Base-by-base conservation (phyloP, 2,797 vertebrate species). In the Lacerta agilis region DNA sequence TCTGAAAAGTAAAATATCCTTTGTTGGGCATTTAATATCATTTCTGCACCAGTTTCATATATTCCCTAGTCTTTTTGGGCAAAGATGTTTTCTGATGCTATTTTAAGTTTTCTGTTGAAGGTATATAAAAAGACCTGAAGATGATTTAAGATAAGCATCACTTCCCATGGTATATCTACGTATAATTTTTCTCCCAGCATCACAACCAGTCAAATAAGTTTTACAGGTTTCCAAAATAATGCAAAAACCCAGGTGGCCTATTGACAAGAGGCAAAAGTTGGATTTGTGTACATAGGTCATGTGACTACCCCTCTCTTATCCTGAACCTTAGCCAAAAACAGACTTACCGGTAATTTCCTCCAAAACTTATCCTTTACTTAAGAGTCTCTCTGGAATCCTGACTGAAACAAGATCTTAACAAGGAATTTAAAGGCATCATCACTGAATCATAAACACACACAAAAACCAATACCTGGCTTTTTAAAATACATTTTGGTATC, bases 1-100 rank as follows among this genome's bases (percentile, higher is more conserved):
- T 91, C 83, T 86, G 25, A 94, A 89, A 91, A 76, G 18, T 7
- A 82, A 58, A 88, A 49, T 64, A 55, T 55, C 25, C 43, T 49
- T 83, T 11, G n/a, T 11, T 49, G 17, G 82, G 33, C 36, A 55
- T 49, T 55, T 55, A 36, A 72, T 72, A 72, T 23, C 5, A 71
- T 71, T 83, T 72, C 3, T 72, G 67, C 33, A 49, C 23, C 2
- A 15, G 11, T 38, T 61, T 64, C 11, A 36, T 64, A 20, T 80
- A 25, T 81, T 81, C 27, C 58, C 58, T 66, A 33, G 79, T 10
- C 10, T 66, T 27, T 27, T 0, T 7, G 80, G 64, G 27, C 64
- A 29, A 43, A 85, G 8, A 18, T 33, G 23, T 45, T 55, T 79
- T 86, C 18, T 64, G n/a, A 9, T 36, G 33, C 15, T 69, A 29